phyloP scores from a whole-genome alignment of 2,113 vertebrate genomes.

The Pipra filicauda region DNA sequence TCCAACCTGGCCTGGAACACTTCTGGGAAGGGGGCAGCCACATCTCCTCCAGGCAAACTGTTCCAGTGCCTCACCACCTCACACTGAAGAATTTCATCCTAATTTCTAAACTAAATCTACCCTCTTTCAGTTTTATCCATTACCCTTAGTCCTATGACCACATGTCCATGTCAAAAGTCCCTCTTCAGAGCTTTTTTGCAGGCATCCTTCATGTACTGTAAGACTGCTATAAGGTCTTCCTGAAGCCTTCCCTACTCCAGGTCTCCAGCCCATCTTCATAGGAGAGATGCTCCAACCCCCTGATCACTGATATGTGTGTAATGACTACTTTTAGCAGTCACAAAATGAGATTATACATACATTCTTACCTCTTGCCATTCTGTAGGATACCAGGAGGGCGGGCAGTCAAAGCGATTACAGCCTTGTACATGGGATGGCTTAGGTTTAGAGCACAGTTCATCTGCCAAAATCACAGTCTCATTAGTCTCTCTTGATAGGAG shows the following conservation, averaged over 20 bases:
- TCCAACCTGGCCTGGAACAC: not conserved
- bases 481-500: conserved; percentile 81
- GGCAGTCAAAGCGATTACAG: conserved; percentile 94
- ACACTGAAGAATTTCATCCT: not conserved
- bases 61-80: not conserved
- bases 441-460: conserved; percentile 81
- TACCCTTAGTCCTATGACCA: not conserved
- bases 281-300: not conserved
- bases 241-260: not conserved
- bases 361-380: conserved; percentile 88
- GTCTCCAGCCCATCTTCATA: not conserved
- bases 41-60: rapidly evolving
- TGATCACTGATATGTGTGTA: not conserved
- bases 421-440: conserved; percentile 87
- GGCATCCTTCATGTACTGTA: too few relatives aligned
- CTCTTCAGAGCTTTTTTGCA: not conserved
- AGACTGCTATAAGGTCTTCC: not conserved
- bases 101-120: not conserved
- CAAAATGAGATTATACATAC: not conserved
- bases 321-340: not conserved
- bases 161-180: not conserved
- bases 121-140: not conserved
- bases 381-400: conserved; percentile 86
- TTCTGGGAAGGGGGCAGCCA: not conserved
- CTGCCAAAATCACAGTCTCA: conserved; percentile 76